Base-by-base conservation (phyloP, 2,113 vertebrate genomes). In the Cercocebus atys region DNA sequence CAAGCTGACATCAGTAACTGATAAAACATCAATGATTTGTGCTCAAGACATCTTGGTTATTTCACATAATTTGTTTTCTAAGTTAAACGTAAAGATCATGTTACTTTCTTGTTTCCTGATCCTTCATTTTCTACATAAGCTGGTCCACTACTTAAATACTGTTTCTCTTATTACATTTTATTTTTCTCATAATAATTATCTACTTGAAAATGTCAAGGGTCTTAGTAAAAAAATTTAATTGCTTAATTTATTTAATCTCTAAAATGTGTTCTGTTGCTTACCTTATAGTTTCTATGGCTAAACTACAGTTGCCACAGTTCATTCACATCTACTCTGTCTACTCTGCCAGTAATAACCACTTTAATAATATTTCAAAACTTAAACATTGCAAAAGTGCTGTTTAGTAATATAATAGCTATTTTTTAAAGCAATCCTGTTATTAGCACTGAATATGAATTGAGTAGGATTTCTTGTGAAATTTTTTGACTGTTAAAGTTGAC, bases 311-410 rank as follows among this genome's bases (percentile, higher is more conserved):
- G 8, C 45, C 12, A 20, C 23, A 70, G 52, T 80, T 94, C 61
- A 87, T 94, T 96, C 94, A 86, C 89, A 92, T 87, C 78, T 94
- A 82, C 38, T 84, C 14, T 96, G 43, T 87, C 78, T 94, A 82
- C 38, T 81, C 18, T 96, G 43, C 1, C 27, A 76, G 27, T 40
- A 47, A 7, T 93, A 85, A 93, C 92, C 35, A 84, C 59, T 81
- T 81, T 90, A 93, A 95, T 92, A 92, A 91, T n/a, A 78, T 91
- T 55, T 16, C 50, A 94, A 86, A 94, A 52, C 10, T 45, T 88
- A 97, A 96, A 25, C 18, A 66, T 32, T 70, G 32, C 23, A 95
- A 82, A 83, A 38, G 8, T 68, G 3, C 47, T 83, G 25, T 64
- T 73, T 78, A 64, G 55, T 72, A 73, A 91, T 57, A 57, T 40